Evolutionary conservation across 2,797 vertebrate genomes (phyloP).

Genomic region (Simalia tracyae): DNA sequence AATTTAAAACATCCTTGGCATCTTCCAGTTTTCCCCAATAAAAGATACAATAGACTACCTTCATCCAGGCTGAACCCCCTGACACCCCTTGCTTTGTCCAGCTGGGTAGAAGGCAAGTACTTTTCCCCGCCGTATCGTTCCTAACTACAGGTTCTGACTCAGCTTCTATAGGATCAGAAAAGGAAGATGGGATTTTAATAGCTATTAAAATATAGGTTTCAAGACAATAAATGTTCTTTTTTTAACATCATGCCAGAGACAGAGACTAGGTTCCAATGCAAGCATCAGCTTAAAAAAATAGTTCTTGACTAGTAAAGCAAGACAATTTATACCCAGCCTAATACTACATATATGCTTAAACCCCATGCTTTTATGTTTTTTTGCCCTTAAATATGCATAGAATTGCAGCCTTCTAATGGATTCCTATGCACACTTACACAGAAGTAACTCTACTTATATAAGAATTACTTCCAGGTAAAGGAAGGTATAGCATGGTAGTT

Average conservation of each 20-base stretch:
- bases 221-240: not conserved
- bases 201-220: not conserved
- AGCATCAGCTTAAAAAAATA: not conserved
- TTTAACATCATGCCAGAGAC: not conserved
- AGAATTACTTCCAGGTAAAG: not conserved
- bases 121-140: not conserved
- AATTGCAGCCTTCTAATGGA: too few relatives aligned
- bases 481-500: not conserved
- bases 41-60: too few relatives aligned
- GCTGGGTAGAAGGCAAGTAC: not conserved
- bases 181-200: not conserved
- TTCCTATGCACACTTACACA: not conserved
- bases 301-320: not conserved
- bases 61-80: too few relatives aligned
- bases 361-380: too few relatives aligned
- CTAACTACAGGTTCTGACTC: slow-evolving; percentile 15
- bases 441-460: not conserved
- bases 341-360: too few relatives aligned
- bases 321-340: too few relatives aligned
- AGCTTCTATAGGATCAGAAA: not conserved
- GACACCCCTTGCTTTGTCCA: too few relatives aligned
- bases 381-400: too few relatives aligned
- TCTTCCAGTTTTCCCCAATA: too few relatives aligned
- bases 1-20: too few relatives aligned
- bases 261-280: not conserved